These are phyloP conservation scores for Magallana gigas DNA, from an alignment of 1,140 invertebrate species.

Conservation along the genomic window DNA sequence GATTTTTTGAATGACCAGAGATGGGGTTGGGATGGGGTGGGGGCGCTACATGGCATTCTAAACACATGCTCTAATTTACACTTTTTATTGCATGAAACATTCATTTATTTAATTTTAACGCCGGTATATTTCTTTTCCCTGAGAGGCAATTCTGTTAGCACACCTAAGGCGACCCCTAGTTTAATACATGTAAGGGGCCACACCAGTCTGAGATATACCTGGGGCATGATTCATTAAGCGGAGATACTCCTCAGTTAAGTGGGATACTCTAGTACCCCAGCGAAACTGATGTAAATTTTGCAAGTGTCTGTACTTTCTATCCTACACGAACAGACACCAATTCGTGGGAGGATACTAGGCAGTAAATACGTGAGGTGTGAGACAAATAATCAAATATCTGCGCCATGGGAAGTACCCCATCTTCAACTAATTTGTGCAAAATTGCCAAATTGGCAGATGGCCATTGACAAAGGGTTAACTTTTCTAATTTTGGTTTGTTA, in stretches of 20 bases:
- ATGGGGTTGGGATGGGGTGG: neutral
- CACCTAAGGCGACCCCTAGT: neutral
- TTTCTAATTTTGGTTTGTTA: constrained; percentile 22
- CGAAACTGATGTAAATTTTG: constrained; percentile 23
- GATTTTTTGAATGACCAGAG: neutral
- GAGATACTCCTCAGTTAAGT: constrained; percentile 16
- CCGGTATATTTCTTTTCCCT: neutral
- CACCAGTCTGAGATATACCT: neutral
- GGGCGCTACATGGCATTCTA: neutral
- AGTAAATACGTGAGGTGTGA: constrained; percentile 14
- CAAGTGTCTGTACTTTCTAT: constrained; percentile 39
- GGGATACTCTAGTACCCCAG: constrained; percentile 38
- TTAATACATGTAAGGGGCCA: neutral
- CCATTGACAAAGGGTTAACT: constrained; percentile 29
- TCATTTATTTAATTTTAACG: neutral
- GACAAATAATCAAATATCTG: constrained; percentile 38
- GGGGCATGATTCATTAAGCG: neutral
- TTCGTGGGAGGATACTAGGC: constrained; percentile 18
- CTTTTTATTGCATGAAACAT: neutral
- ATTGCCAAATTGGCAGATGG: constrained; percentile 40
- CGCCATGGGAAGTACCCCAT: neutral
- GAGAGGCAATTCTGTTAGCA: neutral
- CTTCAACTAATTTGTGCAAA: constrained; percentile 12
- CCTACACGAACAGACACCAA: constrained; percentile 32
- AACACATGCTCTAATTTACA: neutral